Evolutionary conservation across 2,888 invertebrate species (phyloP).

Genomic region (Dioctria linearis): DNA sequence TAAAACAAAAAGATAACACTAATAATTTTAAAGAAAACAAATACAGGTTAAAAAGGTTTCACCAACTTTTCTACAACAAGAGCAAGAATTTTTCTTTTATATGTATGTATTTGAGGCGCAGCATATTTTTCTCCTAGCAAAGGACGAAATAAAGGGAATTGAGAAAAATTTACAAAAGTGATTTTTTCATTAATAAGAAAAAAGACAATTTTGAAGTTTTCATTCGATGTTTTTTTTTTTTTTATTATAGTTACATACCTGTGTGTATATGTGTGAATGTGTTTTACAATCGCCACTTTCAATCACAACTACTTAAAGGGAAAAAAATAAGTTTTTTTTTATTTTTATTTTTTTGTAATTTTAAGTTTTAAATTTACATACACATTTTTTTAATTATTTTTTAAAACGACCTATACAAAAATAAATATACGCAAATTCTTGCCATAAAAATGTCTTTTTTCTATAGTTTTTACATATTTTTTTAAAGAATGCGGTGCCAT

Average conservation of each 20-base stretch:
- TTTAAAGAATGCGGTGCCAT: neutral
- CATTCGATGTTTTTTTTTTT: slow-evolving; percentile 11
- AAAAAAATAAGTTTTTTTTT: slow-evolving; percentile 20
- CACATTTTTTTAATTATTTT: slow-evolving; percentile 22
- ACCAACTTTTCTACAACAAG: slow-evolving; percentile 1
- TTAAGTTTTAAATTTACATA: slow-evolving; percentile 20
- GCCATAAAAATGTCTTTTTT: slow-evolving; percentile 24
- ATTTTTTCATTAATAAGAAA: neutral
- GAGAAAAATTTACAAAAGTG: slow-evolving; percentile 24
- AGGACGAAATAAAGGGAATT: slow-evolving; percentile 18
- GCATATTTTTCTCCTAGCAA: slow-evolving; percentile 1
- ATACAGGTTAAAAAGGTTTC: slow-evolving; percentile 9
- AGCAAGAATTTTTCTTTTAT: neutral
- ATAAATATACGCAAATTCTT: slow-evolving; percentile 42
- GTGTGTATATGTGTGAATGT: neutral
- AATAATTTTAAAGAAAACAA: neutral
- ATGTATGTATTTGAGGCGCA: neutral
- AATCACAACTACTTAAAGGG: slow-evolving; percentile 49
- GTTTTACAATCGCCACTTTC: slow-evolving; percentile 27
- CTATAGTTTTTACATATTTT: slow-evolving; percentile 2
- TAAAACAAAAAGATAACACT: slow-evolving; percentile 3
- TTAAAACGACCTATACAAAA: slow-evolving; percentile 12
- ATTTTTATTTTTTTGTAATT: slow-evolving; percentile 30
- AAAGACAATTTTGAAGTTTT: slow-evolving; percentile 14
- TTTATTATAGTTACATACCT: neutral